A percentile compares a stretch with the other conserved stretches of the same genome.
These are phyloP conservation scores for Corydoras maculifer DNA, from an alignment of 2,113 vertebrate genomes.

Conservation along the genomic window DNA sequence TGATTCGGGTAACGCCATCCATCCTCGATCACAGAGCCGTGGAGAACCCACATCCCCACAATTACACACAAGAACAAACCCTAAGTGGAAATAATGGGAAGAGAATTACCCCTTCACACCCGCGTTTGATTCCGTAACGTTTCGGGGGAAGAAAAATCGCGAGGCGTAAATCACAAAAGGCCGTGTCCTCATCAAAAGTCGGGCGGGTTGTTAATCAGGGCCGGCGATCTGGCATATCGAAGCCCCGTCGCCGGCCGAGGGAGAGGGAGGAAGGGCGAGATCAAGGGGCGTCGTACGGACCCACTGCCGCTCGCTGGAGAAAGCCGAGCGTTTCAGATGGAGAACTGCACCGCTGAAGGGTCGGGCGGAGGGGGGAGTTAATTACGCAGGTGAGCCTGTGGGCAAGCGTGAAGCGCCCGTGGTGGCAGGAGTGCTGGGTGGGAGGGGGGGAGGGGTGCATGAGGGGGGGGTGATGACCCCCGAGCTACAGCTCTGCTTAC, in stretches of 20 bases:
- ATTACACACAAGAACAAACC: conserved; percentile 23
- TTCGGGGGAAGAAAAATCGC: conserved; percentile 11
- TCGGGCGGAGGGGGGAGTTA: conserved; percentile 51
- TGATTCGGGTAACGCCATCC: neutral
- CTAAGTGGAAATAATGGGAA: conserved; percentile 19
- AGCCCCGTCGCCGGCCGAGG: neutral
- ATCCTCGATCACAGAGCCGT: neutral
- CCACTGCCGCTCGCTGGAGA: conserved; percentile 25
- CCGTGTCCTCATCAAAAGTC: conserved; percentile 20
- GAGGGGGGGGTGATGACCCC: conserved; percentile 55
- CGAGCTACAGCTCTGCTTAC: conserved; percentile 70
- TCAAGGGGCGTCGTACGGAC: conserved; percentile 37
- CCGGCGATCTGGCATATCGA: conserved; percentile 1
- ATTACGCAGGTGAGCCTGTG: conserved; percentile 70
- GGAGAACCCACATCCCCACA: neutral
- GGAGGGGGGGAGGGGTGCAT: too few relatives aligned
- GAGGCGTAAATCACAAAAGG: conserved; percentile 18
- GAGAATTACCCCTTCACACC: conserved; percentile 1
- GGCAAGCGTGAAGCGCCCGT: conserved; percentile 59
- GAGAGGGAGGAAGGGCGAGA: neutral
- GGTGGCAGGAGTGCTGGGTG: conserved; percentile 55
- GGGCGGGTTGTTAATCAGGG: conserved; percentile 20
- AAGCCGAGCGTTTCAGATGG: conserved; percentile 40
- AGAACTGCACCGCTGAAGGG: conserved; percentile 50
- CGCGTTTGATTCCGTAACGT: conserved; percentile 16